A percentile compares a stretch with the other conserved stretches of the same genome.
These are phyloP conservation scores for Morphnarchus princeps DNA, from an alignment of 2,113 vertebrate genomes.

Conservation along the genomic window DNA sequence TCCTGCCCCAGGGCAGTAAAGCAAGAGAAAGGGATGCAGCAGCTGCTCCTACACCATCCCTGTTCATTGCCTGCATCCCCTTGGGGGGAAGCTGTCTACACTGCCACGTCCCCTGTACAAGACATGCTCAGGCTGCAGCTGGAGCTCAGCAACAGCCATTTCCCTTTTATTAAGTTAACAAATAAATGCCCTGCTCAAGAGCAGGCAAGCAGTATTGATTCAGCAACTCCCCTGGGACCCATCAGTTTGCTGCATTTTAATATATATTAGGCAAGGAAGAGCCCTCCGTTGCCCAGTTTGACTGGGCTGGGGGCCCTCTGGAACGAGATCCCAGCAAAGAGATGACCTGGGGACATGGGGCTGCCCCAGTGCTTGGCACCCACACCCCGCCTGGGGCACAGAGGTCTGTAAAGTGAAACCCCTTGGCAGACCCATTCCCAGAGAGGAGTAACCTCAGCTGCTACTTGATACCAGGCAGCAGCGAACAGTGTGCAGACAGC, in stretches of 20 bases:
- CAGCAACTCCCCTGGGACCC: not conserved
- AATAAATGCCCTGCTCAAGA: not conserved
- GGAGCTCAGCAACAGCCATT: not conserved
- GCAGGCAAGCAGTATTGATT: conserved; percentile 6
- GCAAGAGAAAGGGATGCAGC: not conserved
- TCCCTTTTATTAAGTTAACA: not conserved
- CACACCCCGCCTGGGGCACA: not conserved
- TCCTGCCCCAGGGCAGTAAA: not conserved
- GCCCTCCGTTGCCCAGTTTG: not conserved
- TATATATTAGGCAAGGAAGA: not conserved
- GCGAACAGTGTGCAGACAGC: rapidly evolving
- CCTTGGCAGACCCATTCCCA: not conserved
- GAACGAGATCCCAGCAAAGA: not conserved
- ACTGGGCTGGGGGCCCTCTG: not conserved
- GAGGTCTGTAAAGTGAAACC: not conserved
- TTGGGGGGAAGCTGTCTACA: not conserved
- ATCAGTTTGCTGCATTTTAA: conserved; percentile 42
- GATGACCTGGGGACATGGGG: not conserved
- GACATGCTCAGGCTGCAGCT: not conserved
- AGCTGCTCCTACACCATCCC: not conserved
- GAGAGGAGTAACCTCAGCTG: not conserved
- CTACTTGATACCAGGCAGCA: not conserved
- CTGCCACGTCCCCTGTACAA: not conserved
- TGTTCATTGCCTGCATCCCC: not conserved
- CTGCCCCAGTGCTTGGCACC: not conserved